phyloP scores from a whole-genome alignment of 2,113 vertebrate genomes.

The Cebus imitator region DNA sequence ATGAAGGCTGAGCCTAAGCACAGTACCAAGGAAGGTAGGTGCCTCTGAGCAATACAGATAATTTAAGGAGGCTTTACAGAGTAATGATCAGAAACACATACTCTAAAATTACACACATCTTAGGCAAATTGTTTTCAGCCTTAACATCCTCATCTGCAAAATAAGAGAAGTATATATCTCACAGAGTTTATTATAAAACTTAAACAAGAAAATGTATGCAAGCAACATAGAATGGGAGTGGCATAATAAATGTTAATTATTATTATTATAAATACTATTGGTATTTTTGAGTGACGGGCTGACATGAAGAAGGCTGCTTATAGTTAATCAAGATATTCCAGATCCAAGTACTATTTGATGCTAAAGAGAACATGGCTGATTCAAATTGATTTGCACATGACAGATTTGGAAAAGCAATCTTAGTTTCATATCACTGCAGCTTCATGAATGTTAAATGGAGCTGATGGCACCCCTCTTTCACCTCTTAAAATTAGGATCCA shows the following conservation, averaged over 20 bases:
- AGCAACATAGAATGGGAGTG: background rate
- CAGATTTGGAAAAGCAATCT: background rate
- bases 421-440: background rate
- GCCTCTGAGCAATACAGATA: background rate
- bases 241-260: background rate
- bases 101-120: background rate
- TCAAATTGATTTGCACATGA: background rate
- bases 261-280: background rate
- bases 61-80: background rate
- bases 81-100: background rate
- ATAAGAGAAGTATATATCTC: background rate
- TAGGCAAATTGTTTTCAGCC: background rate
- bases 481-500: background rate
- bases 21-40: background rate
- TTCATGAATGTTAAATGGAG: background rate
- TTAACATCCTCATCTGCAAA: background rate
- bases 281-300: background rate
- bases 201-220: background rate
- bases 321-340: background rate
- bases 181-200: background rate
- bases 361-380: background rate
- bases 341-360: background rate
- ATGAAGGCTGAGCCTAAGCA: background rate
- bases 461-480: background rate
- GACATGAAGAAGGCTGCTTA: background rate